These are phyloP conservation scores for Caloenas nicobarica DNA, from an alignment of 2,113 vertebrate genomes.

Conservation along the genomic window DNA sequence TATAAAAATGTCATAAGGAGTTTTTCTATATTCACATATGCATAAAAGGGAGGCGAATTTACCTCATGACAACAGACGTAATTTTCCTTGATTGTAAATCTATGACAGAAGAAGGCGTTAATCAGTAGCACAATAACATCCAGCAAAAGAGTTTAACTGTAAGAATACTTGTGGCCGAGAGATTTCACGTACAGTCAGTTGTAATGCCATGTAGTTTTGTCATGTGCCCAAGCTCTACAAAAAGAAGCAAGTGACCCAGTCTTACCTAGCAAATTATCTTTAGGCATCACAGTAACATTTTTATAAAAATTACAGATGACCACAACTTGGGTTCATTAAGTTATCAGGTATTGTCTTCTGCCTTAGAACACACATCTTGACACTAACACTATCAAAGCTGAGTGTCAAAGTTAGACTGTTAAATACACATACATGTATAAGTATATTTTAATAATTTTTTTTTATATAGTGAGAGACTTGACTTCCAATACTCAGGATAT, in stretches of 20 bases:
- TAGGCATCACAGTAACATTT: background rate
- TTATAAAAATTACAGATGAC: background rate
- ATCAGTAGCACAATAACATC: background rate
- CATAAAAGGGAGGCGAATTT: background rate
- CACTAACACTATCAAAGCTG: background rate
- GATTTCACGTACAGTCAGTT: background rate
- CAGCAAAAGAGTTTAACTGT: background rate
- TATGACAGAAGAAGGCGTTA: background rate
- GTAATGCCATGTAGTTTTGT: background rate
- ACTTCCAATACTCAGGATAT: background rate
- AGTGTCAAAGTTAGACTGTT: background rate
- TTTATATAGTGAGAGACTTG: background rate
- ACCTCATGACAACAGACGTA: background rate
- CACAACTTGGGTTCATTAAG: background rate
- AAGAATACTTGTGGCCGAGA: fast-evolving
- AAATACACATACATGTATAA: background rate
- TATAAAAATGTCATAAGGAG: background rate
- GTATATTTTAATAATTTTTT: too few relatives aligned
- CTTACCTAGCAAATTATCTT: background rate
- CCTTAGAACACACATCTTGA: background rate
- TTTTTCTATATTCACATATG: background rate
- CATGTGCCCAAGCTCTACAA: background rate
- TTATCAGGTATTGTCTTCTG: background rate
- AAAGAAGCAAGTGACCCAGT: background rate
- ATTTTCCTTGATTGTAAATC: background rate